These are phyloP conservation scores for Aphidius ervi DNA, from an alignment of 1,140 invertebrate genomes.

Conservation along the genomic window DNA sequence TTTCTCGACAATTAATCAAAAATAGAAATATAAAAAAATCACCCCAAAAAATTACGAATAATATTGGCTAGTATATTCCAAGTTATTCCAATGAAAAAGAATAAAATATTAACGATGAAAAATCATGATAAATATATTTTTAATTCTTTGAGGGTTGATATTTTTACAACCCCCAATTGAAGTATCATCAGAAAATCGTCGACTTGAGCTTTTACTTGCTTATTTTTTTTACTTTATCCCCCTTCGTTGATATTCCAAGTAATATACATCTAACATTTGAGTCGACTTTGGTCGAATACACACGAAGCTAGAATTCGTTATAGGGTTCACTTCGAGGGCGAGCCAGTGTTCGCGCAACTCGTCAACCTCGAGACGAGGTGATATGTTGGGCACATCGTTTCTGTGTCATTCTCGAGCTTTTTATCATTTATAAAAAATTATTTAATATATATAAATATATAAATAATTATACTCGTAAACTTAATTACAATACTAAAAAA, in stretches of 20 bases:
- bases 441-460: no score
- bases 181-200: conserved; percentile 19
- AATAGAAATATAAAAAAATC: no score
- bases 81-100: no score
- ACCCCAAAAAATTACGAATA: no score
- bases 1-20: conserved; percentile 47
- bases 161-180: neutral
- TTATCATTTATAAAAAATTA: conserved; percentile 1
- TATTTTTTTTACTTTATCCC: conserved; percentile 13
- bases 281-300: conserved; percentile 27
- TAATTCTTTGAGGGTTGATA: no score
- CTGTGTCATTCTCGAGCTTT: neutral
- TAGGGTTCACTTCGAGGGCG: conserved; percentile 19
- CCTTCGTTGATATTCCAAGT: conserved; percentile 5
- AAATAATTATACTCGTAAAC: no score
- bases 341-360: conserved; percentile 26
- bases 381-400: conserved; percentile 12
- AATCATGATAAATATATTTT: no score
- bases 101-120: no score
- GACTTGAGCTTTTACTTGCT: no score
- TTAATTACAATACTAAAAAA: no score
- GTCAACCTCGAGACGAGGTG: conserved; percentile 17
- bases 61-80: no score
- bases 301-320: conserved; percentile 22
- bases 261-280: neutral